Percentiles rank a stretch among this genome's conserved stretches.
These are phyloP conservation scores for Mimas tiliae DNA, from an alignment of 2,888 invertebrate species.

Conservation along the genomic window DNA sequence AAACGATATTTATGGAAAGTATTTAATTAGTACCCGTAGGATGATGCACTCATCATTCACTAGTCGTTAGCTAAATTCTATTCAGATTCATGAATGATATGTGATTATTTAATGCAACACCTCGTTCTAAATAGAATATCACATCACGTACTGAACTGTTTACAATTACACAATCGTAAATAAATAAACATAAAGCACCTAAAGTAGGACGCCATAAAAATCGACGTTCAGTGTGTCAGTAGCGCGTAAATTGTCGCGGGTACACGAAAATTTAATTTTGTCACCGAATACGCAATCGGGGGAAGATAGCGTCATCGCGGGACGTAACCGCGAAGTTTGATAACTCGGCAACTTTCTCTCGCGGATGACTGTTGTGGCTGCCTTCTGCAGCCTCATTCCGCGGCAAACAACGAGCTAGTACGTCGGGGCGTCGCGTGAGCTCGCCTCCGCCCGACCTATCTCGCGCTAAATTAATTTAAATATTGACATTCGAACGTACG, in stretches of 20 bases:
- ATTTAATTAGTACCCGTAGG: neutral
- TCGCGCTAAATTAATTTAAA: slow-evolving; percentile 47
- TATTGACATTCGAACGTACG: slow-evolving; percentile 49
- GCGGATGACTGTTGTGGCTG: slow-evolving; percentile 48
- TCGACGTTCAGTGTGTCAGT: slow-evolving; percentile 77
- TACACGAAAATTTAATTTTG: slow-evolving; percentile 75
- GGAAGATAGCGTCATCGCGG: slow-evolving; percentile 77
- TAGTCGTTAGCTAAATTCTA: neutral
- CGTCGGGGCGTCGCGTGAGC: slow-evolving; percentile 72
- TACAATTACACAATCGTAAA: slow-evolving; percentile 28
- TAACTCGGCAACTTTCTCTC: slow-evolving; percentile 82
- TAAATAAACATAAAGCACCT: slow-evolving; percentile 50
- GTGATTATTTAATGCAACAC: neutral
- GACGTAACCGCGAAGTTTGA: slow-evolving; percentile 82
- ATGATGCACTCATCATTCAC: neutral
- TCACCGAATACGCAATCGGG: slow-evolving; percentile 80
- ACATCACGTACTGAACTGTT: slow-evolving; percentile 1
- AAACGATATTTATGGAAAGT: neutral
- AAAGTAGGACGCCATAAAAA: slow-evolving; percentile 61
- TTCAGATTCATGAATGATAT: slow-evolving; percentile 1
- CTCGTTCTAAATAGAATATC: neutral
- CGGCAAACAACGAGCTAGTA: slow-evolving; percentile 63
- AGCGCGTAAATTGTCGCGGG: slow-evolving; percentile 63
- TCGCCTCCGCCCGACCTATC: slow-evolving; percentile 45
- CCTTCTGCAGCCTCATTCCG: slow-evolving; percentile 67